Conservation (phyloP, 1,140 invertebrate genomes). For the Camponotus vicinus region DNA sequence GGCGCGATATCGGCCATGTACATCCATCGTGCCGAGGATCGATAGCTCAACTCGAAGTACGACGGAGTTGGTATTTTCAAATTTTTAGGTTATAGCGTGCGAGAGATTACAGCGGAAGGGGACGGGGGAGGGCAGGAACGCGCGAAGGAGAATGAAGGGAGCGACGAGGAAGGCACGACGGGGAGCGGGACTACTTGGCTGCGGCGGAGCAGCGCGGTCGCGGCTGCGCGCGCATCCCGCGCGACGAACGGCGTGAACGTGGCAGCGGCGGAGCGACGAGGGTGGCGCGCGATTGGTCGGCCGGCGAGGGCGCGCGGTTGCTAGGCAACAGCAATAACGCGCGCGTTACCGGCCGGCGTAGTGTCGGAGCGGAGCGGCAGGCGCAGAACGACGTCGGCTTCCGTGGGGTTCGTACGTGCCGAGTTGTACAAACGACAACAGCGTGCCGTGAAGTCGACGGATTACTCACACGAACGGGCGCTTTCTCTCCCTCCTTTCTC, state of each 20-base stretch:
- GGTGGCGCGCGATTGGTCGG: slow-evolving; percentile 54
- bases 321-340: slow-evolving; percentile 81
- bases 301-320: slow-evolving; percentile 73
- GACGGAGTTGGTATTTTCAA: slow-evolving; percentile 18
- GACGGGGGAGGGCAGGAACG: too few species aligned
- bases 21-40: neutral
- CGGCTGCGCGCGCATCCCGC: slow-evolving; percentile 53
- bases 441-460: neutral
- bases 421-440: slow-evolving; percentile 30
- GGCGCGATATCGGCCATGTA: neutral
- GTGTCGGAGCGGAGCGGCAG: slow-evolving; percentile 13
- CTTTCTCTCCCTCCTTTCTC: slow-evolving; percentile 51
- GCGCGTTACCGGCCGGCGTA: slow-evolving; percentile 80
- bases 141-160: too few species aligned
- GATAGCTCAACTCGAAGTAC: neutral
- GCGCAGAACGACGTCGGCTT: slow-evolving; percentile 80
- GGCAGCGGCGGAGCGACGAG: slow-evolving; percentile 2
- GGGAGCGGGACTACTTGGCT: slow-evolving; percentile 61
- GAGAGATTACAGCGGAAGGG: neutral
- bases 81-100: slow-evolving; percentile 56
- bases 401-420: slow-evolving; percentile 76
- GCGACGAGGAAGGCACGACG: neutral
- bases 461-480: slow-evolving; percentile 27
- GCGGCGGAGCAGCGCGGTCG: slow-evolving; percentile 50
- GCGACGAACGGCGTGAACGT: slow-evolving; percentile 23